phyloP scores from a whole-genome alignment of 1,140 invertebrate species.

The Drosophila yakuba region DNA sequence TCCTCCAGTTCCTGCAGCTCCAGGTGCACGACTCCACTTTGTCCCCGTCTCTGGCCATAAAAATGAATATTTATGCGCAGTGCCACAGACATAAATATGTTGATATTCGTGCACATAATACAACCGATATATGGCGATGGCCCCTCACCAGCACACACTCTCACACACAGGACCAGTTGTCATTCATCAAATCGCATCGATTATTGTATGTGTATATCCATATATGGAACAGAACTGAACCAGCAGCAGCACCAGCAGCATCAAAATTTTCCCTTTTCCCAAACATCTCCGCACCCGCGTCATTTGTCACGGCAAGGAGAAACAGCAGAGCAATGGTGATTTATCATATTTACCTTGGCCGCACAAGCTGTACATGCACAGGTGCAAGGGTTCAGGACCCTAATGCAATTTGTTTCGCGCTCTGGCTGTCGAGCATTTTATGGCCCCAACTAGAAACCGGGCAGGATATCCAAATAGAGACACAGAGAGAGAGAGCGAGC shows the following conservation, averaged over 20 bases:
- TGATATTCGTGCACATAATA: constrained; percentile 62
- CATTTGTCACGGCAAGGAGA: constrained; percentile 72
- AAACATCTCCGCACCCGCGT: constrained; percentile 22
- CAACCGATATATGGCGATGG: constrained; percentile 42
- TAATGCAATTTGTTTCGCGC: constrained; percentile 78
- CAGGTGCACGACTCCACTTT: neutral
- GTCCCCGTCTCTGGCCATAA: constrained; percentile 71
- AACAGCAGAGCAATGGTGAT: constrained; percentile 57
- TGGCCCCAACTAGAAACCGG: constrained; percentile 56
- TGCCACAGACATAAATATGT: constrained; percentile 68
- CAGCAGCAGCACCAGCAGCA: neutral
- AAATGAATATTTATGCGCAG: constrained; percentile 79
- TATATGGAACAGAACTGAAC: constrained; percentile 25
- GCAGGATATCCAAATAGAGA: constrained; percentile 1
- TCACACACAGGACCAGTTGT: constrained; percentile 35
- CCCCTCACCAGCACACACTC: neutral
- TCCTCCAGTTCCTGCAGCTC: neutral
- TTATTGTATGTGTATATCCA: constrained; percentile 57
- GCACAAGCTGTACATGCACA: constrained; percentile 40
- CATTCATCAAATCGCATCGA: constrained; percentile 81
- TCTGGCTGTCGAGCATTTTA: constrained; percentile 72
- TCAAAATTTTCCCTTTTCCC: neutral
- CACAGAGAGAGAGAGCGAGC: constrained; percentile 4
- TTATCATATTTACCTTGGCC: constrained; percentile 78
- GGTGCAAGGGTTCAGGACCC: constrained; percentile 75